Base-by-base conservation (phyloP, 2,888 invertebrate species). In the Seira musarum region DNA sequence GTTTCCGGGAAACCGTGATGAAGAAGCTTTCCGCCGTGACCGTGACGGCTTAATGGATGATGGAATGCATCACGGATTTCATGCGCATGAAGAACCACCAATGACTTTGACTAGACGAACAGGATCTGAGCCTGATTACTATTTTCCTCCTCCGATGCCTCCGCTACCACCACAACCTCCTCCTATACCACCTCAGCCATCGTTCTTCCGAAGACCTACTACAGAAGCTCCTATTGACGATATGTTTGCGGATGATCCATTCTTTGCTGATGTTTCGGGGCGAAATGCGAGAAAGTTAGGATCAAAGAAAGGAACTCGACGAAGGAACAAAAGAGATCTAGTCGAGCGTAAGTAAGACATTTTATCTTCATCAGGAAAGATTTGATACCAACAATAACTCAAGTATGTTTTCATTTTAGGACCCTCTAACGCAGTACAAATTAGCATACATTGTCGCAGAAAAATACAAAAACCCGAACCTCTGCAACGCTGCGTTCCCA, bases 171-270 rank as follows among this genome's bases (percentile, higher is more conserved):
- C 53, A 25, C 5, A 40, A 13, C 19, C 22, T 1, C 13, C 2
- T 19, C 6, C n/a, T 0, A 13, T 13, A 46, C 46, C 46, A 46
- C 46, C 46, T 46, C 46, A 46, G 46, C 46, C 46, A 46, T 10
- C 6, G 46, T 13, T 6, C 8, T 46, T 13, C 46, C 46, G 6
- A 10, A 6, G 6, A 13, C 8, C 8, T 3, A 63, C 72, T n/a
- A 71, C 76, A 0, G 73, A 80, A 65, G 19, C 65, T 0, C 65
- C 81, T 1, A 0, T 75, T 19, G 60, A 67, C 22, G 79, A 82
- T 40, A 69, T 72, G 70, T 82, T 82, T 68, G 79, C 65, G 15
- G 79, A 67, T n/a, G 82, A 82, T 25, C 82, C 82, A 17, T 82
- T 82, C 24, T 82, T 82, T 53, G 60, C 49, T 15, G 82, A 75